Evolutionary conservation across 2,797 vertebrate species (phyloP).

Genomic region (Sebastes elongatus): DNA sequence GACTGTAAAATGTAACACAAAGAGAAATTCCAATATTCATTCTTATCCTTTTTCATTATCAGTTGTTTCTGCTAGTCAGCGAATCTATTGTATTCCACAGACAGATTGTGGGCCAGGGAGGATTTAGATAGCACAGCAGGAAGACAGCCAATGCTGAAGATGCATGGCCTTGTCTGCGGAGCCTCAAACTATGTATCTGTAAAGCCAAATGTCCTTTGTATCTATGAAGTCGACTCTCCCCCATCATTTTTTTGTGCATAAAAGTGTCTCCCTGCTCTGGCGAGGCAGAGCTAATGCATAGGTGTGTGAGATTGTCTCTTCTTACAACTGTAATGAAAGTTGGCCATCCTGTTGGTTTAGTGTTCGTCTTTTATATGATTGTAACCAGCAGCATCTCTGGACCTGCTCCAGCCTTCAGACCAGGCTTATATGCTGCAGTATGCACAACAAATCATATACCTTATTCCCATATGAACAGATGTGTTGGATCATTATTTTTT

Average conservation of each 20-base stretch:
- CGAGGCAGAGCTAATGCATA: not conserved
- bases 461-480: not conserved
- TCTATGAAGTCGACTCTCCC: constrained; percentile 11
- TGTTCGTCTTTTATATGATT: constrained; percentile 2
- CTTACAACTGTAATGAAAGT: constrained; percentile 18
- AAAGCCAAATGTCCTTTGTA: constrained; percentile 19
- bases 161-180: constrained; percentile 48
- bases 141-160: constrained; percentile 50
- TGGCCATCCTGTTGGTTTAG: not conserved
- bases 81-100: constrained; percentile 42
- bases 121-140: constrained; percentile 51
- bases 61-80: constrained; percentile 46
- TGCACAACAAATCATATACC: constrained; percentile 12
- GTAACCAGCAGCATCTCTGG: not conserved
- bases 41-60: constrained; percentile 57
- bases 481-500: not conserved
- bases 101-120: constrained; percentile 35
- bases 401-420: not conserved
- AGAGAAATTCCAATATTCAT: constrained; percentile 43
- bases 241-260: not conserved
- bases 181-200: constrained; percentile 44
- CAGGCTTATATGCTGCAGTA: not conserved
- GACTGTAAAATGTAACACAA: constrained; percentile 33
- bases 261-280: constrained; percentile 9
- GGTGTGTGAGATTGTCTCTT: constrained; percentile 7